Evolutionary conservation across 2,797 vertebrate species (phyloP).

Genomic region (Cirrhinus mrigala): DNA sequence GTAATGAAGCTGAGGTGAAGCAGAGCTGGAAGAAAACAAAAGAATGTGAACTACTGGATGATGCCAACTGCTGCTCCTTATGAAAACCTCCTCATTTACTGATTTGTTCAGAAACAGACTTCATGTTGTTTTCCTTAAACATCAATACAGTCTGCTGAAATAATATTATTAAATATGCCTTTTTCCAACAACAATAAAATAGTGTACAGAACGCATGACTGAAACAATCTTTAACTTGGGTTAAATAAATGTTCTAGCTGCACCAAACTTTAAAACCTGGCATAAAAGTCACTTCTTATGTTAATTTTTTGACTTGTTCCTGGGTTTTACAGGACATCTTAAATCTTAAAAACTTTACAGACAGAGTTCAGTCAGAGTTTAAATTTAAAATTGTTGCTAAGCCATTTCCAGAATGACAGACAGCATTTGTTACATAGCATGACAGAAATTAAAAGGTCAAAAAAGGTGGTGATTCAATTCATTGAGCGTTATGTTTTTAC

Average conservation of each 20-base stretch:
- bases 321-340: not conserved
- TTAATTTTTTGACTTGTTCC: not conserved
- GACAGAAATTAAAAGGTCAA: not conserved
- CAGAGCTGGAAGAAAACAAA: not conserved
- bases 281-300: not conserved
- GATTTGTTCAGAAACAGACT: not conserved
- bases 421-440: not conserved
- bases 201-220: not conserved
- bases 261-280: not conserved
- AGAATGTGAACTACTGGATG: slow-evolving; percentile 1
- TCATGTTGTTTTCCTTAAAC: not conserved
- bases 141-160: not conserved
- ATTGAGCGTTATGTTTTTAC: not conserved
- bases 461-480: not conserved
- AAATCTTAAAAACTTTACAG: too few species aligned
- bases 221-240: not conserved
- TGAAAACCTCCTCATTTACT: not conserved
- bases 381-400: not conserved
- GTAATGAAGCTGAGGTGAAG: slow-evolving; percentile 6
- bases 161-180: not conserved
- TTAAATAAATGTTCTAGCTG: not conserved
- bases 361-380: not conserved
- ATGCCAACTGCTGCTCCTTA: not conserved
- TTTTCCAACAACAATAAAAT: not conserved
- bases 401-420: not conserved